Evolutionary conservation across 2,888 invertebrate species (phyloP).

Genomic region (Pheosia tremula): DNA sequence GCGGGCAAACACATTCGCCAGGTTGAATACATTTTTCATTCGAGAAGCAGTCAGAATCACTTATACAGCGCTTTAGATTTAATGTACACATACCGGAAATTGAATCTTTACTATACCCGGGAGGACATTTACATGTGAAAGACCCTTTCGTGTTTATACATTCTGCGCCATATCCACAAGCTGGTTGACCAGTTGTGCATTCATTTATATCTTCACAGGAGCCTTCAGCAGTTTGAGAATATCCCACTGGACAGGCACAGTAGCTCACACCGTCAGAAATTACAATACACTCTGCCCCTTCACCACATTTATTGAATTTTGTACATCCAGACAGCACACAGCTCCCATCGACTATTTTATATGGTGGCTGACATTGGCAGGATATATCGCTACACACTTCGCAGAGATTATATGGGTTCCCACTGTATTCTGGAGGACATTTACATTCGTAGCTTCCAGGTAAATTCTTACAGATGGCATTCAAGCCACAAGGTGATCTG

Average conservation of each 20-base stretch:
- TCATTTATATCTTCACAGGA: slow-evolving; percentile 95
- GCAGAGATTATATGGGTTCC: slow-evolving; percentile 95
- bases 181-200: slow-evolving; percentile 89
- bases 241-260: slow-evolving; percentile 96
- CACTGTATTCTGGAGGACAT: slow-evolving; percentile 94
- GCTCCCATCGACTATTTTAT: slow-evolving; percentile 92
- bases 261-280: slow-evolving; percentile 96
- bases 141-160: slow-evolving; percentile 92
- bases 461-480: slow-evolving; percentile 95
- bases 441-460: slow-evolving; percentile 97
- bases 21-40: slow-evolving; percentile 97
- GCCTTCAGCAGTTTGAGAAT: slow-evolving; percentile 89
- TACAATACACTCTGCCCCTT: slow-evolving; percentile 95
- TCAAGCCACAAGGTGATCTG: slow-evolving; percentile 93
- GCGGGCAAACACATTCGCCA: slow-evolving; percentile 95
- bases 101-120: slow-evolving; percentile 92
- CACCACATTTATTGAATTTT: slow-evolving; percentile 91
- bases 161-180: slow-evolving; percentile 94
- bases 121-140: slow-evolving; percentile 92
- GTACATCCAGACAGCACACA: slow-evolving; percentile 94
- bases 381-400: slow-evolving; percentile 93
- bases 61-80: slow-evolving; percentile 92
- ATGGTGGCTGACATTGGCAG: slow-evolving; percentile 95
- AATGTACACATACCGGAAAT: slow-evolving; percentile 92
- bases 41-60: slow-evolving; percentile 91